These are phyloP conservation scores for Lepeophtheirus nordmannii DNA, from an alignment of 2,888 invertebrate species.

Conservation along the genomic window DNA sequence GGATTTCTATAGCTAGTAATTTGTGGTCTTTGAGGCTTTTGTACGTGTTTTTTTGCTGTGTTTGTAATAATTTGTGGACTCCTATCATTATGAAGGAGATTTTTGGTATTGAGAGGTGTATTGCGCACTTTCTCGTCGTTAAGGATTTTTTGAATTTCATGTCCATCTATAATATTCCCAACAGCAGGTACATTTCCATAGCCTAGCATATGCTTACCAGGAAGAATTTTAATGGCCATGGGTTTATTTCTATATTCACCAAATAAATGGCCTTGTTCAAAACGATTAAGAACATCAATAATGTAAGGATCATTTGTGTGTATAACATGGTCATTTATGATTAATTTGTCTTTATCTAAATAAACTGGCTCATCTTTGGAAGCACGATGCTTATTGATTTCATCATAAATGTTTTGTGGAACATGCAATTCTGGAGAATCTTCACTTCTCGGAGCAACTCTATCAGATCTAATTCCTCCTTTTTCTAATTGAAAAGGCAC, in stretches of 20 bases:
- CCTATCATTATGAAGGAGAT: background rate
- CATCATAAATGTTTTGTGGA: background rate
- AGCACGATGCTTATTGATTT: conserved; percentile 6
- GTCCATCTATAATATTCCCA: conserved; percentile 5
- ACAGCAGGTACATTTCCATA: background rate
- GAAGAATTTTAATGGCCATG: conserved; percentile 21
- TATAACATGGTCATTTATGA: conserved; percentile 21
- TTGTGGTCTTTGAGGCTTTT: background rate
- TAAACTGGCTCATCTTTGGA: background rate
- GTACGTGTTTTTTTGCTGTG: background rate
- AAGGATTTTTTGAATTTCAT: conserved; percentile 1
- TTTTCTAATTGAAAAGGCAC: conserved; percentile 2
- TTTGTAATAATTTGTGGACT: background rate
- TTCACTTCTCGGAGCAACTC: background rate
- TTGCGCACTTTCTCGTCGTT: background rate
- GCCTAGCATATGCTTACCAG: conserved; percentile 15
- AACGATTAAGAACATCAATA: conserved; percentile 18
- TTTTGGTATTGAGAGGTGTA: background rate
- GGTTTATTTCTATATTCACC: conserved; percentile 16
- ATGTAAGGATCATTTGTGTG: conserved; percentile 14
- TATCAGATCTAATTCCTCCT: background rate
- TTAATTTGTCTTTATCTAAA: conserved; percentile 10
- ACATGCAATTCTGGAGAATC: background rate
- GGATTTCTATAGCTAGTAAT: background rate
- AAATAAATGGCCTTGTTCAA: conserved; percentile 22